Conservation (phyloP, 2,888 invertebrate genomes). For the Phasia obesa region DNA sequence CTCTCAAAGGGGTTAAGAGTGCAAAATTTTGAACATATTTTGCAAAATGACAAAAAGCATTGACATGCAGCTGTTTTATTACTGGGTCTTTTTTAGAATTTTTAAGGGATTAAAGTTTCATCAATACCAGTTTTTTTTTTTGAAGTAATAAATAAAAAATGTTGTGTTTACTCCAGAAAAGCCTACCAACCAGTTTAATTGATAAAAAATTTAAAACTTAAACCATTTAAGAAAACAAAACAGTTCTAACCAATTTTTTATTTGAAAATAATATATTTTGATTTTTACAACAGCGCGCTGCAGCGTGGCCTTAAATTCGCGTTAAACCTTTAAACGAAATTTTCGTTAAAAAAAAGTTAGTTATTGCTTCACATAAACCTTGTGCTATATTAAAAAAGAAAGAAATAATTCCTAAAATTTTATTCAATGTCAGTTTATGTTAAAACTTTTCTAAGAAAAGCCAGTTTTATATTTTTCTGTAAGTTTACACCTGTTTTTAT, state of each 20-base stretch:
- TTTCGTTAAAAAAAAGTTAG: too few species aligned
- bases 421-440: constrained; percentile 13
- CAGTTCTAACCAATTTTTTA: too few species aligned
- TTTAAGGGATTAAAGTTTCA: neutral
- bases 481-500: constrained; percentile 30
- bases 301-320: neutral
- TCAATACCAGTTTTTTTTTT: too few species aligned
- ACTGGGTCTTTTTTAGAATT: neutral
- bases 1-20: neutral
- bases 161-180: too few species aligned
- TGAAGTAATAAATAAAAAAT: too few species aligned
- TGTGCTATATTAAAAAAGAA: too few species aligned
- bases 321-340: too few species aligned
- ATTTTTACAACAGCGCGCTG: too few species aligned
- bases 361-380: constrained; percentile 11
- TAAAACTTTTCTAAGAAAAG: constrained; percentile 11
- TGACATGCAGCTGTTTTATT: constrained; percentile 33
- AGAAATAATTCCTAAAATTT: neutral
- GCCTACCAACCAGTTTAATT: too few species aligned
- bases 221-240: too few species aligned
- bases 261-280: too few species aligned
- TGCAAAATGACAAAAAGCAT: neutral
- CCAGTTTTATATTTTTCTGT: neutral
- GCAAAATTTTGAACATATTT: constrained; percentile 9
- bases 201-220: too few species aligned